Evolutionary conservation across 2,888 invertebrate genomes (phyloP).

Genomic region (Cephus pygmeus): DNA sequence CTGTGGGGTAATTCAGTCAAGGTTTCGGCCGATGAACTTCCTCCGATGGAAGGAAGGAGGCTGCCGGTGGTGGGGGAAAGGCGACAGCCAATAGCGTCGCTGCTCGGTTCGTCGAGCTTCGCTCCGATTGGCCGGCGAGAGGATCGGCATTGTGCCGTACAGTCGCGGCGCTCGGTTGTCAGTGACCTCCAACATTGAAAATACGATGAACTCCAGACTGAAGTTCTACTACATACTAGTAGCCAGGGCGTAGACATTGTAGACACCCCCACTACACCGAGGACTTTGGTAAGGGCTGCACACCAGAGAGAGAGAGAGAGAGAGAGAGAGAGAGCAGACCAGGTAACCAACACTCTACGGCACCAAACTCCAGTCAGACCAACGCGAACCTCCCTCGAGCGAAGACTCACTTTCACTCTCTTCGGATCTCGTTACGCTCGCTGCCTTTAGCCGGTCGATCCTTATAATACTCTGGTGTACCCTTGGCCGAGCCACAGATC

Average conservation of each 20-base stretch:
- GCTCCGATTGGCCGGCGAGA: conserved; percentile 59
- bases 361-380: conserved; percentile 63
- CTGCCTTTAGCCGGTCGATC: conserved; percentile 19
- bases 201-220: conserved; percentile 77
- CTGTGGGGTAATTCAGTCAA: conserved; percentile 83
- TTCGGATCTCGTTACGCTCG: conserved; percentile 15
- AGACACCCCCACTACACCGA: conserved; percentile 34
- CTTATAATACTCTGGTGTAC: conserved; percentile 35
- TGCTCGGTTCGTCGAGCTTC: conserved; percentile 50
- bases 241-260: conserved; percentile 69
- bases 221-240: conserved; percentile 68
- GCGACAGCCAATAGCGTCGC: conserved; percentile 30
- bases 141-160: conserved; percentile 62
- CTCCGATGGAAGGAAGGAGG: conserved; percentile 55
- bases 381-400: conserved; percentile 66
- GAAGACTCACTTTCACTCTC: conserved; percentile 66
- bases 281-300: conserved; percentile 55
- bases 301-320: conserved; percentile 30
- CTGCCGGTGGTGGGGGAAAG: conserved; percentile 20
- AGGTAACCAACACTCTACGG: conserved; percentile 60
- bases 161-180: conserved; percentile 73
- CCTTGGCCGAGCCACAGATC: conserved; percentile 40
- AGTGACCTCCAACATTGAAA: conserved; percentile 87
- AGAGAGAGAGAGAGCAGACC: conserved; percentile 27
- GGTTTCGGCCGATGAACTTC: conserved; percentile 86